Conservation (phyloP, 2,797 vertebrate genomes). For the Luscinia luscinia region DNA sequence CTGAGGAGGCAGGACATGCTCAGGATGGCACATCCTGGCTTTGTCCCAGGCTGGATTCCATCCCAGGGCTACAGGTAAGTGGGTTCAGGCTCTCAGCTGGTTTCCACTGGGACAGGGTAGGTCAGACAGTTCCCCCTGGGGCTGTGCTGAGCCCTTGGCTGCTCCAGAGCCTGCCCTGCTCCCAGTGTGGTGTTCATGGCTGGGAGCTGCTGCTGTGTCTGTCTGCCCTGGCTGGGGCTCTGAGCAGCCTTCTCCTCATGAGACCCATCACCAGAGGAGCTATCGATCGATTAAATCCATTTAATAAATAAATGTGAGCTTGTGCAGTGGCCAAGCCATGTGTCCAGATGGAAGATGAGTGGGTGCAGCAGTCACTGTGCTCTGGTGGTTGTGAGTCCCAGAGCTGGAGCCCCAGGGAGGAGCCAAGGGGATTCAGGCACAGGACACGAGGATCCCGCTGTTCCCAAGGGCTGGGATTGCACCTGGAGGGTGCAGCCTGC, state of each 20-base stretch:
- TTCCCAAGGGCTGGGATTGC: neutral
- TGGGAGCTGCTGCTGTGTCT: neutral
- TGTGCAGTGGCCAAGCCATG: fast-evolving
- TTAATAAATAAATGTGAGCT: neutral
- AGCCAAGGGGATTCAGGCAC: fast-evolving
- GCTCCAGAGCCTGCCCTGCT: neutral
- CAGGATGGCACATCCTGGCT: neutral
- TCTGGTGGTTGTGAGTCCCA: neutral
- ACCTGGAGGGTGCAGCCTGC: neutral
- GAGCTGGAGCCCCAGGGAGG: neutral
- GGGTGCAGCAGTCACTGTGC: fast-evolving
- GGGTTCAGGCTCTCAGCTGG: neutral
- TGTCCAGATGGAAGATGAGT: fast-evolving
- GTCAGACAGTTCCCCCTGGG: fast-evolving
- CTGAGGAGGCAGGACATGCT: neutral
- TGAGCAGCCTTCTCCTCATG: neutral
- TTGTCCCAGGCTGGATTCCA: fast-evolving
- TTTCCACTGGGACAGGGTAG: neutral
- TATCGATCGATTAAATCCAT: fast-evolving
- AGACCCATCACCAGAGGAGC: neutral
- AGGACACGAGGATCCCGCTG: neutral
- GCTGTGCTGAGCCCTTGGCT: neutral
- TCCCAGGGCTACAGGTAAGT: neutral
- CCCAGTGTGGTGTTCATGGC: fast-evolving
- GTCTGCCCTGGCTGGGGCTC: neutral